Percentiles rank a stretch among this genome's conserved stretches.
These are phyloP conservation scores for Pygmarrhopalites habei DNA, from an alignment of 1,140 invertebrate genomes.

Conservation along the genomic window DNA sequence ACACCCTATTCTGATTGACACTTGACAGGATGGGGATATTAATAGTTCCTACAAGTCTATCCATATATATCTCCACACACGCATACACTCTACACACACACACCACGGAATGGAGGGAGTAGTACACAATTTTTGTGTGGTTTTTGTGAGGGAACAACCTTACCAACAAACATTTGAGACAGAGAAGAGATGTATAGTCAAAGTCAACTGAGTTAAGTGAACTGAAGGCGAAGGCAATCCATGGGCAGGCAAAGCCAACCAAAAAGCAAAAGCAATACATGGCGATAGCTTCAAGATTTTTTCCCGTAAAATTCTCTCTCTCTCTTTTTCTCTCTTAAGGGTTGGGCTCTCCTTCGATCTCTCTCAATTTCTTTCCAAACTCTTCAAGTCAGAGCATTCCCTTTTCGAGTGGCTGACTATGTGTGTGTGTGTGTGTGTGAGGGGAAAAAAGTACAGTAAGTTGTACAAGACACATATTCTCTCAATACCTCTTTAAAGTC, in stretches of 20 bases:
- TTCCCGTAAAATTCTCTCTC: conserved; percentile 10
- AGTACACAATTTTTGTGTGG: not conserved
- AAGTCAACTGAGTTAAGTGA: not conserved
- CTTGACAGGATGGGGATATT: conserved; percentile 37
- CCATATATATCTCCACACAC: too few species aligned
- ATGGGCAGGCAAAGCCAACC: too few species aligned
- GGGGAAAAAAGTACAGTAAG: too few species aligned
- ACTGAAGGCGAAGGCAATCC: not conserved
- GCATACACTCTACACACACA: not conserved
- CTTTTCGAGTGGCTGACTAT: too few species aligned
- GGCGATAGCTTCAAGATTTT: conserved; percentile 1
- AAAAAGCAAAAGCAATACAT: not conserved
- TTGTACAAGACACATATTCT: too few species aligned
- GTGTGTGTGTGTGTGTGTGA: too few species aligned
- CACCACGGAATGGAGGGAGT: not conserved
- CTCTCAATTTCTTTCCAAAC: not conserved
- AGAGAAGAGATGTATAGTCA: not conserved
- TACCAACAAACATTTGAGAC: too few species aligned
- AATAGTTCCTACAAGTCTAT: conserved; percentile 35
- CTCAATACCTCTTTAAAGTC: too few species aligned
- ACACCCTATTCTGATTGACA: conserved; percentile 37
- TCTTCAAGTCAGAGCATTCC: conserved; percentile 11
- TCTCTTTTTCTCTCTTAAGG: too few species aligned
- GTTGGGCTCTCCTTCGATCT: conserved; percentile 3
- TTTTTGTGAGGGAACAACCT: too few species aligned